Base-by-base conservation (phyloP, 2,888 invertebrate species). In the Liposcelis brunnea region DNA sequence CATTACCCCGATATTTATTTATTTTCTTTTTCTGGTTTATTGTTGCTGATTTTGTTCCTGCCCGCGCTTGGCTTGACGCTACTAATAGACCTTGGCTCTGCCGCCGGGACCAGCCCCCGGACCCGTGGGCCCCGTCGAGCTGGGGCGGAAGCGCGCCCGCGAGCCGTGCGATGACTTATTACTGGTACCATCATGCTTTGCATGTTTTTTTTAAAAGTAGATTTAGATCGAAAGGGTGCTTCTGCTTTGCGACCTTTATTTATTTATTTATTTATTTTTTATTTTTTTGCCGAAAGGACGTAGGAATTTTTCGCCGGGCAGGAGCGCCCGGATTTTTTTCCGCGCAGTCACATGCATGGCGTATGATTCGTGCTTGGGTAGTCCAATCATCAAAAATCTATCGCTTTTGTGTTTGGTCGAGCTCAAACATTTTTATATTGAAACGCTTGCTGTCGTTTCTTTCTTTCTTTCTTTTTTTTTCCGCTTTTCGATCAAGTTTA, bases 111-210 rank as follows among this genome's bases (percentile, higher is more conserved):
- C 44, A 48, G 48, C 51, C 52, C 50, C 54, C 51, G 52, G 52
- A 50, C 47, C 47, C 26, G 26, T 26, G 26, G 26, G 26, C 26
- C 26, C 26, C 26, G 26, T 26, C 50, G 50, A 50, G 47, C 53
- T 49, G 48, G 86, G 85, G 80, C 89, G 89, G 84, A 90, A 90
- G 80, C 86, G 90, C 74, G 81, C 87, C 75, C 81, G 77, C 63
- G 78, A 80, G 69, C 70, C 73, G 65, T 79, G 79, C 72, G 81
- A 81, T 72, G 83, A 84, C 73, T 75, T 84, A 74, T 76, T 90
- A 82, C 87, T 91, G 90, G 90, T 91, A 90, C 84, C 80, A 70
- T 61, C 70, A 66, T 67, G 70, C 70, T 70, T 75, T 74, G 75
- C 75, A 75, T 75, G 74, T 64, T 49, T 31, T 44, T 34, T 16